Base-by-base conservation (phyloP, 2,113 vertebrate species). In the Macquaria australasica region DNA sequence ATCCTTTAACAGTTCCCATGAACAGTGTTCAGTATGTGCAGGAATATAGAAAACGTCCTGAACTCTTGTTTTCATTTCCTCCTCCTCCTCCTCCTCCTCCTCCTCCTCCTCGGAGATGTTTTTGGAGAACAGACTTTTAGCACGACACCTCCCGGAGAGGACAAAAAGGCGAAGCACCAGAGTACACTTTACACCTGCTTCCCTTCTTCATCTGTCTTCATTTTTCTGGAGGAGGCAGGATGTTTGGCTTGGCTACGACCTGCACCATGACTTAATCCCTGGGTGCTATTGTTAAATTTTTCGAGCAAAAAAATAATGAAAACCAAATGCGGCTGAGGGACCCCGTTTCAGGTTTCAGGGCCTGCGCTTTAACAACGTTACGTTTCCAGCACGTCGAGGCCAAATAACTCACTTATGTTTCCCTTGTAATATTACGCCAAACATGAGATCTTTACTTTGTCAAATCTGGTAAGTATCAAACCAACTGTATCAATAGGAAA, bases 391-490 rank as follows among this genome's bases (percentile, higher is more conserved):
- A 79, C 53, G 66, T 88, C 83, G 81, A 90, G 88, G 93, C 92
- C 93, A 94, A 95, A 94, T 91, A 90, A 93, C 88, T 94, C 90
- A 85, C 89, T 93, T 85, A 90, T 95, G 94, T 94, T 95, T 95
- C 93, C 79, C 91, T 91, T 93, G 94, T 95, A 95, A 95, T 86
- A 87, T 93, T 93, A 94, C 73, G 92, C 94, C 95, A 96, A 95
- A 95, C 93, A 94, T 94, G 94, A 96, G 92, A 95, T 95, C 94
- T 94, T 95, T 93, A 92, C 91, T 95, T 93, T 95, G 95, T 95
- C 95, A 94, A 87, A 95, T 83, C 91, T 92, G 94, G 90, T 93
- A 77, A 95, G 91, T 85, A 94, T 95, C 95, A 94, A 95, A 92
- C 93, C 93, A 91, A 92, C 91, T 91, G 91, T 91, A 95, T 94